Percentiles rank a stretch among this genome's conserved stretches.
These are phyloP conservation scores for Gracilinanus agilis DNA, from an alignment of 2,113 vertebrate species.

Conservation along the genomic window DNA sequence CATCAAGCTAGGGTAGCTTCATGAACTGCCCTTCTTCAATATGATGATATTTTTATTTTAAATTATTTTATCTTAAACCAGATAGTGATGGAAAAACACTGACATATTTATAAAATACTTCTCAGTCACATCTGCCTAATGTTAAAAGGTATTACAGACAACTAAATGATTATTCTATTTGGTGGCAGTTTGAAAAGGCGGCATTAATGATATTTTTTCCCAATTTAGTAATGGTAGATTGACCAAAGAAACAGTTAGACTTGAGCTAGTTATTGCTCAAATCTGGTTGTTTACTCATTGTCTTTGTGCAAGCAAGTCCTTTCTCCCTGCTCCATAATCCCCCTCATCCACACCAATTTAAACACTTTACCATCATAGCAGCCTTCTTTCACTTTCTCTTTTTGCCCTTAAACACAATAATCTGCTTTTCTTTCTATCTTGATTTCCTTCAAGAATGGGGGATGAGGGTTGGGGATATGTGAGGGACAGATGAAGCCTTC, in stretches of 20 bases:
- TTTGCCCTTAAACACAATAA: not conserved
- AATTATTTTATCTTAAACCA: not conserved
- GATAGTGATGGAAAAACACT: not conserved
- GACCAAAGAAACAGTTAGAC: not conserved
- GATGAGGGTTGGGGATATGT: not conserved
- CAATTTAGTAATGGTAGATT: not conserved
- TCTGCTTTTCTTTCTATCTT: not conserved
- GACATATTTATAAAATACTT: not conserved
- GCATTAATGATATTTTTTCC: not conserved
- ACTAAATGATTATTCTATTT: not conserved
- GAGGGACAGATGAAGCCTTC: not conserved
- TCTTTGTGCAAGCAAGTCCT: not conserved
- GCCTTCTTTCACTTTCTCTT: not conserved
- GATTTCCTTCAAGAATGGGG: not conserved
- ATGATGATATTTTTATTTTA: not conserved
- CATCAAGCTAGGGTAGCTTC: not conserved
- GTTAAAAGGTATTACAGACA: not conserved
- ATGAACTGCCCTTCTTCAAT: not conserved
- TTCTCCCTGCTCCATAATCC: not conserved
- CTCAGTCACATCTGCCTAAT: not conserved
- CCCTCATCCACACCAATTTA: not conserved
- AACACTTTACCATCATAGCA: not conserved
- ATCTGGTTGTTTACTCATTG: not conserved
- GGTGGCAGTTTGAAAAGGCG: not conserved
- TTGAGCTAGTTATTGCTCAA: not conserved